Evolutionary conservation across 2,797 vertebrate genomes (phyloP).

Genomic region (Coluber constrictor): DNA sequence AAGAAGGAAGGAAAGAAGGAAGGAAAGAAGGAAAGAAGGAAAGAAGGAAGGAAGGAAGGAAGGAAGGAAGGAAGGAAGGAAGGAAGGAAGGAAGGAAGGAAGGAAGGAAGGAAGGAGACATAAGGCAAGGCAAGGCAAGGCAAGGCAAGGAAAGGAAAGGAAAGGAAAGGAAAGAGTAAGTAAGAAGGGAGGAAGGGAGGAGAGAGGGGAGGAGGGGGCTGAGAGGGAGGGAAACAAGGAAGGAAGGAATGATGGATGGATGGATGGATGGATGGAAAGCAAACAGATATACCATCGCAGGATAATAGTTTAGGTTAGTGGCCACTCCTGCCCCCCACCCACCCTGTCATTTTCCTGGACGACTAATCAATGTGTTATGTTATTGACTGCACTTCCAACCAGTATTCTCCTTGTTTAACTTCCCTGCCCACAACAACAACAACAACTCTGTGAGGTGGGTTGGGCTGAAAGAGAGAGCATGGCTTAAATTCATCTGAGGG

Average conservation of each 20-base stretch:
- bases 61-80: too few species aligned
- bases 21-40: accelerated
- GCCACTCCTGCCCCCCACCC: not conserved
- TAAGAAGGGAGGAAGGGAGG: too few species aligned
- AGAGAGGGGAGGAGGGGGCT: too few species aligned
- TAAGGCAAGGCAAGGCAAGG: too few species aligned
- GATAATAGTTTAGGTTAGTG: not conserved
- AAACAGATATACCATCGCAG: not conserved
- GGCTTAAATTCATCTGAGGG: not conserved
- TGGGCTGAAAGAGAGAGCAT: not conserved
- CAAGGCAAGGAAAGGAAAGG: too few species aligned
- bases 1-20: not conserved
- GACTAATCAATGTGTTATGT: not conserved
- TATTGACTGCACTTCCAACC: not conserved
- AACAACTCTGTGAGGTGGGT: not conserved
- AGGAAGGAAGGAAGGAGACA: too few species aligned
- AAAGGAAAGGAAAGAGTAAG: too few species aligned
- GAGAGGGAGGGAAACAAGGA: not conserved
- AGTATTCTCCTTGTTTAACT: not conserved
- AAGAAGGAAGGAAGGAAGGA: too few species aligned
- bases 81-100: too few species aligned
- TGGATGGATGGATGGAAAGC: too few species aligned
- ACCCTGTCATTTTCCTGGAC: not conserved
- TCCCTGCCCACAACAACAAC: not conserved
- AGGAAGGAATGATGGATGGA: too few species aligned